Percentiles rank a stretch among this genome's conserved stretches.
phyloP scores from a whole-genome alignment of 1,140 invertebrate genomes.

The Caenorhabditis latens region DNA sequence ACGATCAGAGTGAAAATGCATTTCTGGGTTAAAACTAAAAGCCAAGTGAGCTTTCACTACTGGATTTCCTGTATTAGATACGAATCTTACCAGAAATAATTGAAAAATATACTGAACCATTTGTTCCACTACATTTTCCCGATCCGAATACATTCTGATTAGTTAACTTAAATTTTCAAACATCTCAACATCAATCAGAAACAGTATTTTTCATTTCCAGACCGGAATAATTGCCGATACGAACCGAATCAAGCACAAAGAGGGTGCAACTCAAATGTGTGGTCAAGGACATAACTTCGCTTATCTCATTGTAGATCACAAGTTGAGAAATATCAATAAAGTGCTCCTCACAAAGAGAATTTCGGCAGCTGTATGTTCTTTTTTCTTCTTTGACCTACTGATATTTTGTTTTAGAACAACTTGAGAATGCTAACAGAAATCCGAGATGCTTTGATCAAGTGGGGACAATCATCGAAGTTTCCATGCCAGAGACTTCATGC shows the following conservation, averaged over 20 bases:
- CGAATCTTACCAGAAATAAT: too few species aligned
- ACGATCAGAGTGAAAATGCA: too few species aligned
- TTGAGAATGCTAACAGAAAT: conserved; percentile 2
- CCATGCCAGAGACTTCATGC: not conserved
- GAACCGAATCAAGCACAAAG: not conserved
- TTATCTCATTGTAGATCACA: not conserved
- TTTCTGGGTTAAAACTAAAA: too few species aligned
- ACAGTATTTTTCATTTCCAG: not conserved
- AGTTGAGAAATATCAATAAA: conserved; percentile 11
- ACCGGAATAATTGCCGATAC: not conserved
- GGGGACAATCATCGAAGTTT: not conserved
- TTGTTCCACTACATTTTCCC: too few species aligned
- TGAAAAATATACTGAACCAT: too few species aligned
- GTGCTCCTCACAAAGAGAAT: not conserved
- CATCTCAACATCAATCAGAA: too few species aligned
- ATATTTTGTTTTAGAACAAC: conserved; percentile 3
- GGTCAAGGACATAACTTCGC: conserved; percentile 6
- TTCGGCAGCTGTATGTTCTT: not conserved
- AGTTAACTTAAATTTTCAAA: too few species aligned
- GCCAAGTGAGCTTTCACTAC: too few species aligned
- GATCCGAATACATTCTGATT: too few species aligned
- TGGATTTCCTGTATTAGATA: too few species aligned
- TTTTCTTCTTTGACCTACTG: not conserved
- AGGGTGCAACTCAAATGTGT: conserved; percentile 16
- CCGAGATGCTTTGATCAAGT: not conserved